Base-by-base conservation (phyloP, 1,140 invertebrate genomes). In the Pollicipes pollicipes region DNA sequence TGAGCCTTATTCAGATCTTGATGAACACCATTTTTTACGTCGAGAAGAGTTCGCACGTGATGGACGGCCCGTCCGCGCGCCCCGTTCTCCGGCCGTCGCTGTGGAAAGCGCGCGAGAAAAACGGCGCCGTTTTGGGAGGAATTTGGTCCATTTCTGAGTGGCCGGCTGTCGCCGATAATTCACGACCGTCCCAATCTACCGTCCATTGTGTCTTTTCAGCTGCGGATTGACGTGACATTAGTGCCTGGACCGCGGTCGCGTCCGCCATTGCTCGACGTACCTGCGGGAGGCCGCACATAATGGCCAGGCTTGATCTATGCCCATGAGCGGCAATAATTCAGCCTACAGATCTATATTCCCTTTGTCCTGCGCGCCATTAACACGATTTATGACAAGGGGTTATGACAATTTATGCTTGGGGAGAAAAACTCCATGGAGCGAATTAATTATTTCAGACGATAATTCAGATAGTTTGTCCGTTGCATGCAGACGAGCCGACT, bases 371-470 rank as follows among this genome's bases (percentile, higher is more conserved):
- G 45, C 45, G 45, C 45, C 45, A 58, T 58, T 58, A 58, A 58
- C 45, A 58, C 45, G 45, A 58, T 58, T 58, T 58, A 58, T 58
- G 45, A 58, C 45, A 58, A 58, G 45, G 45, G 45, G 45, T 58
- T 58, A 58, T 58, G 45, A 58, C 45, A 58, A 58, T 58, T 58
- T 58, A 58, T 58, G 45, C 45, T 58, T 10, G 45, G 45, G 45
- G 45, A 58, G 45, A 58, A 58, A 58, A 58, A 58, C 45, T 58
- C 24, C 45, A 58, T 58, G 45, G 45, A 58, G 45, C 45, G 45
- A 58, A 58, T 58, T 58, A 58, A 58, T 58, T 58, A 58, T 58
- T 58, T 58, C 45, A 58, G 45, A 58, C 45, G 45, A 58, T 58
- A 58, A 58, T 58, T 58, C 45, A 58, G 45, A 58, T 58, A 58